These are phyloP conservation scores for Mayetiola destructor DNA, from an alignment of 2,888 invertebrate species.

Conservation along the genomic window DNA sequence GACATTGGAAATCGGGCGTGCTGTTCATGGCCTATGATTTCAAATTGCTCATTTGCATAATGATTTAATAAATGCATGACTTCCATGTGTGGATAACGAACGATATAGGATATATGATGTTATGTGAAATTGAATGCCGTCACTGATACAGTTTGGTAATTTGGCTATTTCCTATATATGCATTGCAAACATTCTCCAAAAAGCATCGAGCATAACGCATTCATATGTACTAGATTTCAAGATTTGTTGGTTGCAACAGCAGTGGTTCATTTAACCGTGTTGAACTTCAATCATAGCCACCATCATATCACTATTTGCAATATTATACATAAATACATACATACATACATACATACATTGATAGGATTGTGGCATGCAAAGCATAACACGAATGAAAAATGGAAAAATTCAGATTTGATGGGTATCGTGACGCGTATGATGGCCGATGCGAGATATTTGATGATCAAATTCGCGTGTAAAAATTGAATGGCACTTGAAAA, in stretches of 20 bases:
- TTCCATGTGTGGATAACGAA: background rate
- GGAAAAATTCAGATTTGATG: background rate
- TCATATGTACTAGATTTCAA: too few species aligned
- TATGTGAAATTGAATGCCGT: constrained; percentile 5
- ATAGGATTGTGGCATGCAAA: background rate
- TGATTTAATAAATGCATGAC: constrained; percentile 11
- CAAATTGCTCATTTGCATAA: constrained; percentile 13
- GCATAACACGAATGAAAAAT: background rate
- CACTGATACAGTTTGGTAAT: background rate
- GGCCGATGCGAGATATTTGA: background rate
- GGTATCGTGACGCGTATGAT: background rate
- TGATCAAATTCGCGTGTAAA: background rate
- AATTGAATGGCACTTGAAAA: constrained; percentile 6
- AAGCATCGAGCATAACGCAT: too few species aligned
- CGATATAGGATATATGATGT: too few species aligned
- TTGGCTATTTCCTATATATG: too few species aligned
- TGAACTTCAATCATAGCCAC: too few species aligned
- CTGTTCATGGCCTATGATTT: constrained; percentile 11
- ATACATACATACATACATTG: too few species aligned
- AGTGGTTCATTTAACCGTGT: too few species aligned
- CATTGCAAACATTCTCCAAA: too few species aligned
- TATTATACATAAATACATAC: too few species aligned
- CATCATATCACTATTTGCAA: too few species aligned
- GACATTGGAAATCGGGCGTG: too few species aligned
- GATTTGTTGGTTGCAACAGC: too few species aligned